Conservation (phyloP, 2,888 invertebrate genomes). For the Podotricha telesiphe region DNA sequence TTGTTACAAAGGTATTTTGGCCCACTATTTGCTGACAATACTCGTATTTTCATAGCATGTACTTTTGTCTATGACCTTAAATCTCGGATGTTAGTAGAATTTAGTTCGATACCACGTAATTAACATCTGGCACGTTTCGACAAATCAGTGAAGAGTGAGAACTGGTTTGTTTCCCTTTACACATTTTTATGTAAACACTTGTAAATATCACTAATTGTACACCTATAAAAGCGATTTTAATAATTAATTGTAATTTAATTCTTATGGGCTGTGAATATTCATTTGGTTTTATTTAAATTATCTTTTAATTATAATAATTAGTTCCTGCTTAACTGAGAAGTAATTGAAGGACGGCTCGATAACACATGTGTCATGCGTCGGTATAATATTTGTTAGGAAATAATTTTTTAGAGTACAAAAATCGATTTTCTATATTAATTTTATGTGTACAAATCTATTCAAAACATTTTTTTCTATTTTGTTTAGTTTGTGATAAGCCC, state of each 20-base stretch:
- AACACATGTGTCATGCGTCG: too few species aligned
- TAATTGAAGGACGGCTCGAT: not conserved
- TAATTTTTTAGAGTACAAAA: too few species aligned
- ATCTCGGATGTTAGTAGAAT: not conserved
- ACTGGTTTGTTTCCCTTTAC: not conserved
- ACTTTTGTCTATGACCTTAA: not conserved
- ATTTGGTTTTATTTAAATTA: slow-evolving; percentile 20
- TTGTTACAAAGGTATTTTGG: too few species aligned
- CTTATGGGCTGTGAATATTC: slow-evolving; percentile 14
- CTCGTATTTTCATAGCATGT: too few species aligned
- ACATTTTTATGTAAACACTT: slow-evolving; percentile 2
- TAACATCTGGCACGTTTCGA: slow-evolving; percentile 14
- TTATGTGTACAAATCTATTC: too few species aligned
- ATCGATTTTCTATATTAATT: too few species aligned
- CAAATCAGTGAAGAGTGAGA: not conserved
- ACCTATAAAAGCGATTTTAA: slow-evolving; percentile 7
- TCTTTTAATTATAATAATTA: slow-evolving; percentile 12
- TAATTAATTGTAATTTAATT: slow-evolving; percentile 21
- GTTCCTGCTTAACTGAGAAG: slow-evolving; percentile 21
- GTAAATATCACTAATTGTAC: slow-evolving; percentile 20
- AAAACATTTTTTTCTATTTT: too few species aligned
- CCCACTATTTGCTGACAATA: too few species aligned
- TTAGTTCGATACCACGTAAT: not conserved
- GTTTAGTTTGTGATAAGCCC: too few species aligned
- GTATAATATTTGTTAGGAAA: too few species aligned